Percentiles rank a stretch among this genome's conserved stretches.
Evolutionary conservation across 2,797 vertebrate species (phyloP).

Genomic region (Malurus splendens): DNA sequence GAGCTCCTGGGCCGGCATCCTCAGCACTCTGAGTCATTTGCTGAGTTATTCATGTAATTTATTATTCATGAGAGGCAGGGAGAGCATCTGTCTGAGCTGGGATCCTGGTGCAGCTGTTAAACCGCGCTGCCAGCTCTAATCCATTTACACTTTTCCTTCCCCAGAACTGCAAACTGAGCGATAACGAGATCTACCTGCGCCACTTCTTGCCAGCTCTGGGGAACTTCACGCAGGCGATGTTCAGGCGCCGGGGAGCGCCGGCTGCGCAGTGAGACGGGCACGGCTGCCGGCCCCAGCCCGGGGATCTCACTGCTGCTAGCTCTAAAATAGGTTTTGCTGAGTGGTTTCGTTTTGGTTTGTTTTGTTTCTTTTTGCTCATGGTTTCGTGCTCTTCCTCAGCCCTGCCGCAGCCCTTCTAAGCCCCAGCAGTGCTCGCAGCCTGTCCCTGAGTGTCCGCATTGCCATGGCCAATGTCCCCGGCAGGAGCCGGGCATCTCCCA

Average conservation of each 20-base stretch:
- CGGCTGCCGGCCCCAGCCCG: accelerated
- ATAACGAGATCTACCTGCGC: slow-evolving; percentile 24
- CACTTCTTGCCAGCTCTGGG: slow-evolving; percentile 46
- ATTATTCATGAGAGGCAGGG: background rate
- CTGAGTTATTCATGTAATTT: background rate
- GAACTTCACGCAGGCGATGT: slow-evolving; percentile 43
- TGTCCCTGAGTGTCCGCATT: accelerated
- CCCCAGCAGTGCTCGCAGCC: accelerated
- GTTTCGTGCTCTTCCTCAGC: background rate
- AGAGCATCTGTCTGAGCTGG: accelerated
- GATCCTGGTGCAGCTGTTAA: background rate
- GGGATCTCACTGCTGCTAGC: accelerated
- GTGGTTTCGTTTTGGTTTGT: accelerated
- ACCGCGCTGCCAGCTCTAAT: background rate
- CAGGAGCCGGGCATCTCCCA: accelerated
- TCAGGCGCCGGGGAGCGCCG: accelerated
- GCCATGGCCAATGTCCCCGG: accelerated
- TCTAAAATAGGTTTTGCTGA: background rate
- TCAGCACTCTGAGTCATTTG: background rate
- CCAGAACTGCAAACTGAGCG: background rate
- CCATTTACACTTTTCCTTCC: accelerated
- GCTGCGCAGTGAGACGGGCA: accelerated
- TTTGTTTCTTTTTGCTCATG: background rate
- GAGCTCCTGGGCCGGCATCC: accelerated
- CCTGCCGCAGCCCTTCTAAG: background rate